Conservation (phyloP, 2,797 vertebrate species). For the Pristis pectinata region DNA sequence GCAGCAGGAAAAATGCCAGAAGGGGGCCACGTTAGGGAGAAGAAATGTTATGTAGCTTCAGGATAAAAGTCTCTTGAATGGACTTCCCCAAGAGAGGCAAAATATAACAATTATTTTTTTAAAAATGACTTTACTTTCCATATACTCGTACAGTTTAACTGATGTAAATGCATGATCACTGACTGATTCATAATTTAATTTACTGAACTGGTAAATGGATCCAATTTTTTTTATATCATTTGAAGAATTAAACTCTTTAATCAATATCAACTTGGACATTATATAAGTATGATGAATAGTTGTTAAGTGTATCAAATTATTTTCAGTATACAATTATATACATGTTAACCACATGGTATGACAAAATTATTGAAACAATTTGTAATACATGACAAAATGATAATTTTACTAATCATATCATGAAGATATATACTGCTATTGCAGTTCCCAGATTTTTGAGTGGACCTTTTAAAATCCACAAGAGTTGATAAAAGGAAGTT, state of each 20-base stretch:
- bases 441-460: not conserved
- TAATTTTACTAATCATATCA: not conserved
- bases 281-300: not conserved
- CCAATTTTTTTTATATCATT: not conserved
- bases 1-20: not conserved
- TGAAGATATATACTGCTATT: not conserved
- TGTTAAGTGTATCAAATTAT: not conserved
- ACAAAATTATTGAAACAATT: not conserved
- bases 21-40: not conserved
- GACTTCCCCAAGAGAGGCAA: not conserved
- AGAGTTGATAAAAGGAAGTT: not conserved
- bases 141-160: not conserved
- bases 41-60: not conserved
- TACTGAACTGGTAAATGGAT: not conserved
- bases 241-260: not conserved
- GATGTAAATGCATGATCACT: not conserved
- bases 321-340: not conserved
- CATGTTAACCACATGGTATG: not conserved
- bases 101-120: not conserved
- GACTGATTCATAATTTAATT: not conserved
- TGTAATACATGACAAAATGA: not conserved
- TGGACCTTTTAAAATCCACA: not conserved
- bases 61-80: slow-evolving; percentile 4
- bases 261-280: not conserved
- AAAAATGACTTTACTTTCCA: not conserved